phyloP scores from a whole-genome alignment of 2,797 vertebrate genomes.

The Argyrosomus regius region DNA sequence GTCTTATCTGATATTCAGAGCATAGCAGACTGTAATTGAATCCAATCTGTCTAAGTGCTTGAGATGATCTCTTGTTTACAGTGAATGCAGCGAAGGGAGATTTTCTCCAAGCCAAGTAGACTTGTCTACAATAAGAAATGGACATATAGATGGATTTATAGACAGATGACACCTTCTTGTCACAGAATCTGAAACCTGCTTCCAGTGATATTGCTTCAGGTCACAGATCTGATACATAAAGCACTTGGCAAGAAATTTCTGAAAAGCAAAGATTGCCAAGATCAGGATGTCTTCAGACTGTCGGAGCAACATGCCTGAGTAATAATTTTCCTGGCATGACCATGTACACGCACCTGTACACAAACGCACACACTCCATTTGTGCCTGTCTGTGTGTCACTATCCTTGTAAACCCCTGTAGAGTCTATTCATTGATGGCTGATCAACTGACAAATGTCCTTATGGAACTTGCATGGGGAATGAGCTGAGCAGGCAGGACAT shows the following conservation, averaged over 20 bases:
- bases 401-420: constrained; percentile 50
- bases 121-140: constrained; percentile 35
- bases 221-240: constrained; percentile 11
- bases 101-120: constrained; percentile 55
- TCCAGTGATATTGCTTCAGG: constrained; percentile 15
- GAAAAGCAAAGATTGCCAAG: constrained; percentile 27
- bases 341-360: constrained; percentile 17
- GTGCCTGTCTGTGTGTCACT: constrained; percentile 43
- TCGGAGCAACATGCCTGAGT: constrained; percentile 43
- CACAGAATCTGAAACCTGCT: constrained; percentile 36
- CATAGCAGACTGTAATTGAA: constrained; percentile 74
- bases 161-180: constrained; percentile 25
- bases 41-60: constrained; percentile 75
- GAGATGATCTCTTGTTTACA: constrained; percentile 67
- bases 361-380: constrained; percentile 10
- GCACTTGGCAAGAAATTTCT: constrained; percentile 9
- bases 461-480: constrained; percentile 48
- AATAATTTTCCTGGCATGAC: constrained; percentile 48
- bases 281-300: constrained; percentile 46
- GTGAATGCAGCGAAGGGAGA: constrained; percentile 57
- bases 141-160: constrained; percentile 17
- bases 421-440: constrained; percentile 63
- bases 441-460: constrained; percentile 64
- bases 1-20: constrained; percentile 77
- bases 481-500: constrained; percentile 61